Evolutionary conservation across 2,888 invertebrate genomes (phyloP), one percentile per base, ranked within the genome.

Genomic region (Parnassius glacialis): DNA sequence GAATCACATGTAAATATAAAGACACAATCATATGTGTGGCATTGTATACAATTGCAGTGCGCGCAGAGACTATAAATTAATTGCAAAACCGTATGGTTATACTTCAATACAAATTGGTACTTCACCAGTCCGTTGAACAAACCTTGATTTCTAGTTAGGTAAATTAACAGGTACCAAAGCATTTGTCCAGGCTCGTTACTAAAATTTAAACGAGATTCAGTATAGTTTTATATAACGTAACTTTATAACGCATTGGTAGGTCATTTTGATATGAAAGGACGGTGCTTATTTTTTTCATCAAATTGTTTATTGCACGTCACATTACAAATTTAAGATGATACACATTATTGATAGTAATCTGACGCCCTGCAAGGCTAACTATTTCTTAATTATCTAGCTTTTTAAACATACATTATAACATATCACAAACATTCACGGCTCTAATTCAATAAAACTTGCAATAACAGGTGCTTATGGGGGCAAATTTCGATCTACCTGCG

Each of bases 121-220:
- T 54, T 59, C n/a, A 9, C 44, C 43, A 44, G n/a, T 44, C 47
- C 9, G 34, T n/a, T 43, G 50, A 50, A 48, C 25, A 11, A 55
- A 60, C 60, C 60, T 55, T 55, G 54, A 10, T 59, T 42, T 54
- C 34, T 60, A 57, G n/a, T 57, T 25, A 34, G 44, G 25, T 50
- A 55, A 60, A 55, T n/a, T 20, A n/a, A 13, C 56, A 34, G 47
- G 34, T 44, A 60, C 48, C 43, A 25, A 51, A 50, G 50, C 25
- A 50, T 10, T 43, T 50, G 13, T 60, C 25, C 11, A 11, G 11
- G 43, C 11, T 11, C 54, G 25, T 55, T 44, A 50, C 43, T 34
- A 25, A 50, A 60, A 60, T 60, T 60, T 9, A 55, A 60, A 60
- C 55, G 50, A 55, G 42, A 43, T 25, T 43, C n/a, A 54, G 53